Percentiles rank a stretch among this genome's conserved stretches.
phyloP scores from a whole-genome alignment of 2,113 vertebrate genomes.

The Cottus gobio region DNA sequence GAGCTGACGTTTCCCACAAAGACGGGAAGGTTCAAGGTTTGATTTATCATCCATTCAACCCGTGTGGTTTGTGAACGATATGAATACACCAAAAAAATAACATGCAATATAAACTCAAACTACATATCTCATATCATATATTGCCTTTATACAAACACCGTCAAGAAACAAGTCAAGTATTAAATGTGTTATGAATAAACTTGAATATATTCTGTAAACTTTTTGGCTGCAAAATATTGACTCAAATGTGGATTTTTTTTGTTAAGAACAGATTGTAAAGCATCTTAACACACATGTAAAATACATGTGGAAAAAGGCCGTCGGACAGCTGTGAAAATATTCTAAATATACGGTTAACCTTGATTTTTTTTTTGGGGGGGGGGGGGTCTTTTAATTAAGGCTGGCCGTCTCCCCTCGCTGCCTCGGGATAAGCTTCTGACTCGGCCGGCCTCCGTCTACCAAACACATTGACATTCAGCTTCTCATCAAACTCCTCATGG shows the following conservation, averaged over 20 bases:
- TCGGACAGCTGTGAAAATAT: neutral
- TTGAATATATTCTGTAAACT: neutral
- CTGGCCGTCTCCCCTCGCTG: neutral
- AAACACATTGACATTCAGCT: neutral
- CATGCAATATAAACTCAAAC: conserved; percentile 4
- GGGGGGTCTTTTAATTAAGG: neutral
- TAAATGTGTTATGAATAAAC: neutral
- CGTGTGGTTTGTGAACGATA: neutral
- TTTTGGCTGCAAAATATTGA: neutral
- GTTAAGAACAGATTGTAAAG: neutral
- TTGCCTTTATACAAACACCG: too few relatives aligned
- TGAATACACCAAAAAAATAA: neutral
- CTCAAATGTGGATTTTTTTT: neutral
- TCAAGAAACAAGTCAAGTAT: too few relatives aligned
- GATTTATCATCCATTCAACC: neutral
- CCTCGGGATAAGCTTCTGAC: neutral
- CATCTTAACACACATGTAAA: neutral
- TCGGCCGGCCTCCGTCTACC: neutral
- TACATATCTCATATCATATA: neutral
- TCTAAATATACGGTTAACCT: neutral
- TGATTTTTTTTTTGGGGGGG: too few relatives aligned
- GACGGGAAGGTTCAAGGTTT: neutral
- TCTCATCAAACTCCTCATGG: neutral
- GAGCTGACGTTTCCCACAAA: neutral
- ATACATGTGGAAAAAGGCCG: neutral